Conservation (phyloP, 2,113 vertebrate genomes). For the Coturnix japonica region DNA sequence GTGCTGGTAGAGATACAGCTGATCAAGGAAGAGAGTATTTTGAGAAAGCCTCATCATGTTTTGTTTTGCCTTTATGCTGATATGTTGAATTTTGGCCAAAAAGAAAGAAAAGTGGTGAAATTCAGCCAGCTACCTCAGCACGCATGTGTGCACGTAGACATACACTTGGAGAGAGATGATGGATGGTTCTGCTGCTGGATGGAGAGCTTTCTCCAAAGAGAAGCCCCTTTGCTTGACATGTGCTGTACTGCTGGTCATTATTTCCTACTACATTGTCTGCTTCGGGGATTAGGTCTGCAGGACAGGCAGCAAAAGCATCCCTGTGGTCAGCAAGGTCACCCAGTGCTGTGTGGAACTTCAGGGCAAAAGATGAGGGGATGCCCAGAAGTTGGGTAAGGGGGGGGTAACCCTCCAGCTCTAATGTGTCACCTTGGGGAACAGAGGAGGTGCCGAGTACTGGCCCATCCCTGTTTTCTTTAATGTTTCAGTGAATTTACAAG, state of each 20-base stretch:
- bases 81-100: conserved; percentile 1
- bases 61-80: conserved; percentile 51
- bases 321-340: not conserved
- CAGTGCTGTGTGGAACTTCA: rapidly evolving
- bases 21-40: conserved; percentile 32
- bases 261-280: not conserved
- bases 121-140: not conserved
- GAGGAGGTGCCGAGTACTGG: not conserved
- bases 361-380: not conserved
- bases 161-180: rapidly evolving
- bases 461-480: not conserved
- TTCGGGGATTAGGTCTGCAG: not conserved
- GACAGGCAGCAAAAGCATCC: not conserved
- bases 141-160: not conserved
- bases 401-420: not conserved
- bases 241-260: not conserved
- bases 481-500: not conserved
- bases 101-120: not conserved
- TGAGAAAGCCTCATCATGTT: conserved; percentile 45
- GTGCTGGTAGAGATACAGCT: conserved; percentile 15
- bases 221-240: rapidly evolving
- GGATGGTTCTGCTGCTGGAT: not conserved
- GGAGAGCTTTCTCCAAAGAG: not conserved
- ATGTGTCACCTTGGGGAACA: not conserved
- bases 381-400: not conserved